These are phyloP conservation scores for Loriculus beryllinus DNA, from an alignment of 2,797 vertebrate genomes.

Conservation along the genomic window DNA sequence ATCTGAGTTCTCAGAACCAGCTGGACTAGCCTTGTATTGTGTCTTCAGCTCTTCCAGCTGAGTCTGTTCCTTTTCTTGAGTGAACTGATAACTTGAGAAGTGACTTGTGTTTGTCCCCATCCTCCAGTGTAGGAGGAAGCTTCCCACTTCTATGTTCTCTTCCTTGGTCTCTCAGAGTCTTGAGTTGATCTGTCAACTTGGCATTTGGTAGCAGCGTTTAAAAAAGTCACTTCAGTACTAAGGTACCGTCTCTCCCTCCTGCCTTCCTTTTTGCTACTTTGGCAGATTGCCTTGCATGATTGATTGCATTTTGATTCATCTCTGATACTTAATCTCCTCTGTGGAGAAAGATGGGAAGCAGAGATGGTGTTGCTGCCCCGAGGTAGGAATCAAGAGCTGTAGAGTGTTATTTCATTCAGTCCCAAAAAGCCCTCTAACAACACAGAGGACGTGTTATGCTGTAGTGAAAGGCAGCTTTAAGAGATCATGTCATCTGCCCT, in stretches of 20 bases:
- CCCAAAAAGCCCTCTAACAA: conserved; percentile 33
- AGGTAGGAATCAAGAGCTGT: conserved; percentile 48
- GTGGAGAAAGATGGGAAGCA: conserved; percentile 44
- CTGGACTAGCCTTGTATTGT: background rate
- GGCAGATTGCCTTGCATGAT: conserved; percentile 40
- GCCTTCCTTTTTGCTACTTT: background rate
- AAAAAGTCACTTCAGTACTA: background rate
- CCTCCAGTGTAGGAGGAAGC: background rate
- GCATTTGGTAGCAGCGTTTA: background rate
- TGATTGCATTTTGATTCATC: conserved; percentile 31
- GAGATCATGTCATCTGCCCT: conserved; percentile 55
- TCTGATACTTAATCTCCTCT: conserved; percentile 48
- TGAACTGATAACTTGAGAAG: background rate
- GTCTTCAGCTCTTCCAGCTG: background rate
- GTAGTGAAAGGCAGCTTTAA: conserved; percentile 63
- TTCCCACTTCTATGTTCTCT: background rate
- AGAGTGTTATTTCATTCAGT: conserved; percentile 62
- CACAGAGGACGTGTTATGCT: conserved; percentile 59
- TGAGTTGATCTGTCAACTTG: background rate
- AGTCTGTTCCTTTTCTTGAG: background rate
- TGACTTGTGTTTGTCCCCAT: background rate
- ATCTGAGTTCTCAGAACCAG: background rate
- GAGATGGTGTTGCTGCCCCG: conserved; percentile 27
- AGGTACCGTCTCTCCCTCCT: background rate
- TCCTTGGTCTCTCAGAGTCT: background rate